Evolutionary conservation across 2,797 vertebrate genomes (phyloP).

Genomic region (Lophotriccus pileatus): DNA sequence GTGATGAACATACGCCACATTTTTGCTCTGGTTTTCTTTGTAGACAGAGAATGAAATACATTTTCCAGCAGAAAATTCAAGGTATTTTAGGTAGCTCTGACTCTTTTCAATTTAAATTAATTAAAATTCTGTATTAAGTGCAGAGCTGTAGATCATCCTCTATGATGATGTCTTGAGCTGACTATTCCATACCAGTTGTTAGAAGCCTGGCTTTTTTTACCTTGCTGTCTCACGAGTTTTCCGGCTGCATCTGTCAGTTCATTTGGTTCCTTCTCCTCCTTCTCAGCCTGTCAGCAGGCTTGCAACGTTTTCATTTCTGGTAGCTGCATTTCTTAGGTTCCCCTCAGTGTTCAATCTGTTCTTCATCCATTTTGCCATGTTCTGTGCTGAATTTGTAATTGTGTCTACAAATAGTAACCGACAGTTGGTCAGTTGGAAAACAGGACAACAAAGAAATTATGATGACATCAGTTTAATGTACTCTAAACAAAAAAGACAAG

Average conservation of each 20-base stretch:
- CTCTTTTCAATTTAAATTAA: not conserved
- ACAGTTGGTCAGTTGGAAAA: constrained; percentile 43
- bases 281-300: not conserved
- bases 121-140: not conserved
- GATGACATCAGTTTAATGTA: not conserved
- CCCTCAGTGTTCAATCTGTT: constrained; percentile 46
- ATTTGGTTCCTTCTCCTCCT: not conserved
- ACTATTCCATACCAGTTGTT: not conserved
- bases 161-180: not conserved
- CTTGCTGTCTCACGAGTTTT: constrained; percentile 17
- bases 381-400: not conserved
- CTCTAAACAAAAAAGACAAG: not conserved
- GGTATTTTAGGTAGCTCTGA: not conserved
- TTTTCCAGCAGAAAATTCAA: not conserved
- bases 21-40: not conserved
- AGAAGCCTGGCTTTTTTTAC: not conserved
- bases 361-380: not conserved
- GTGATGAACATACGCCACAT: not conserved
- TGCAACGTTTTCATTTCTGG: constrained; percentile 15
- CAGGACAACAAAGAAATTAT: not conserved
- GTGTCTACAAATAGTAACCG: constrained; percentile 10
- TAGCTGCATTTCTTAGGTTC: not conserved
- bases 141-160: not conserved
- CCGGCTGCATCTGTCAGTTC: not conserved
- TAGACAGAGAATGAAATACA: not conserved